A percentile compares a stretch with the other conserved stretches of the same genome.
Conservation (phyloP, 1,140 invertebrate species). For the Asobara japonica region DNA sequence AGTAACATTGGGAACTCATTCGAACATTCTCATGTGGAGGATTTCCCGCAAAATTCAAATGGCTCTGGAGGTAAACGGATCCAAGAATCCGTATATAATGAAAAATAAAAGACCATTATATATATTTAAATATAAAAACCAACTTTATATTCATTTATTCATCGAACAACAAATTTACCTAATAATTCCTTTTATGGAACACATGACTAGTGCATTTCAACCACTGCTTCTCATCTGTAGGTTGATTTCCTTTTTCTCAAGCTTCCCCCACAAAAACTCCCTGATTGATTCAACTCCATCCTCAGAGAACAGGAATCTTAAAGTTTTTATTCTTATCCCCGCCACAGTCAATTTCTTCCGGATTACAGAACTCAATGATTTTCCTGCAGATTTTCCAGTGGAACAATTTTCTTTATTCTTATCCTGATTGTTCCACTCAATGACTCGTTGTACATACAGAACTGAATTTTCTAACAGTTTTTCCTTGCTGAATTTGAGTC, state of each 20-base stretch:
- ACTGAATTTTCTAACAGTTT: neutral
- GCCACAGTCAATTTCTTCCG: neutral
- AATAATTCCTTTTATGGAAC: too few species aligned
- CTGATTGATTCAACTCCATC: neutral
- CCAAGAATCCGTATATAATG: too few species aligned
- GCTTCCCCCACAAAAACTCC: neutral
- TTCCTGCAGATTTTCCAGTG: neutral
- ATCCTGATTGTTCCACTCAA: constrained; percentile 5
- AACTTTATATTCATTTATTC: too few species aligned
- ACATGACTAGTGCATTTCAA: neutral
- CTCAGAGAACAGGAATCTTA: neutral
- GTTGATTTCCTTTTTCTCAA: neutral
- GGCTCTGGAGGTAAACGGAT: too few species aligned
- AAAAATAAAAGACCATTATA: too few species aligned
- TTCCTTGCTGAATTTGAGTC: neutral
- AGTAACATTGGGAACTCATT: too few species aligned
- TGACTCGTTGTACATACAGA: neutral
- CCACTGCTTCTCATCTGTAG: constrained; percentile 1
- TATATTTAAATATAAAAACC: too few species aligned
- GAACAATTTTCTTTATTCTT: neutral
- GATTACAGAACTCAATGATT: neutral
- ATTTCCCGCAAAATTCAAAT: too few species aligned
- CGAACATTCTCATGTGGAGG: too few species aligned
- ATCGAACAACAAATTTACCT: too few species aligned
- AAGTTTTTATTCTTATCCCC: neutral